These are phyloP conservation scores for Leptothorax acervorum DNA, from an alignment of 2,888 invertebrate genomes.

Conservation along the genomic window DNA sequence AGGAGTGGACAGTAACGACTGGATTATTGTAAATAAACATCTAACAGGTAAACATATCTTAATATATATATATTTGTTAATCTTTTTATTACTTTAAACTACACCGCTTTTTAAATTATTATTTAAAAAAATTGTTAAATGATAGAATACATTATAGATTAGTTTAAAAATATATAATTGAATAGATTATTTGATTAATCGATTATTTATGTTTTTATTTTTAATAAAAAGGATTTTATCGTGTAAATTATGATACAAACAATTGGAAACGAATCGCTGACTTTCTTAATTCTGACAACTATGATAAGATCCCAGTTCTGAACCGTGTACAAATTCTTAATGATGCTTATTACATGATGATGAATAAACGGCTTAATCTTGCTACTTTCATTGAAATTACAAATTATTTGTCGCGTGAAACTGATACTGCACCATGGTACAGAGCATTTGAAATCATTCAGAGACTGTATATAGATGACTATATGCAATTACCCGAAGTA, in stretches of 20 bases:
- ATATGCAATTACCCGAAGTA: constrained; percentile 13
- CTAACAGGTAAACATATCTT: constrained; percentile 86
- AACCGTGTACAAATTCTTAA: constrained; percentile 92
- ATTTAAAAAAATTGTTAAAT: background rate
- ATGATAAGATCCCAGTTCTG: constrained; percentile 87
- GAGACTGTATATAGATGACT: background rate
- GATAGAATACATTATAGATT: background rate
- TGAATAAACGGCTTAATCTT: background rate
- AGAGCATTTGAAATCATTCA: constrained; percentile 86
- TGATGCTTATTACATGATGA: constrained; percentile 88
- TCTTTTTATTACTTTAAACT: background rate
- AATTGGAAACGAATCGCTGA: constrained; percentile 89
- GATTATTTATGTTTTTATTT: background rate
- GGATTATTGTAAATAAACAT: constrained; percentile 89
- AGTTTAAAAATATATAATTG: background rate
- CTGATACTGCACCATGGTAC: constrained; percentile 90
- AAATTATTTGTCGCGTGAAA: constrained; percentile 88
- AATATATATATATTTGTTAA: background rate
- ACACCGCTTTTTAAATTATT: background rate
- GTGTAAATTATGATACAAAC: constrained; percentile 88
- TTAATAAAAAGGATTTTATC: constrained; percentile 76
- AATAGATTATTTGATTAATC: background rate
- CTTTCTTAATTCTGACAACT: constrained; percentile 86
- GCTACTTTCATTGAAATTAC: constrained; percentile 83
- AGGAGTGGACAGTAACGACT: constrained; percentile 80